Evolutionary conservation across 2,797 vertebrate genomes (phyloP), one percentile per base, ranked within the genome.

Genomic region (Cirrhinus molitorella): DNA sequence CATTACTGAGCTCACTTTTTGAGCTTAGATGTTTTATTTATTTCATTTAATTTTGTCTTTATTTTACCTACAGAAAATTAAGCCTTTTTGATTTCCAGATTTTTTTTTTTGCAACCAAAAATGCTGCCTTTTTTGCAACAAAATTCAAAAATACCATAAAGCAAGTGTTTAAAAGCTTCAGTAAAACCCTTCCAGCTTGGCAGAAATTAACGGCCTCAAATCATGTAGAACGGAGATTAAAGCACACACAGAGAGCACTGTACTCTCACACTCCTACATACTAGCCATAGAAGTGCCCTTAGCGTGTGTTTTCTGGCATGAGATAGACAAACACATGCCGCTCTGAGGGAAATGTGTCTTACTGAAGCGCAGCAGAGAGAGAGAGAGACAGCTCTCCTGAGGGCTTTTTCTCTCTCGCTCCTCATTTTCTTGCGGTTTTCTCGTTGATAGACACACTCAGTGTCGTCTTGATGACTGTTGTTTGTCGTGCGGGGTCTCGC

Each of bases 301-400:
- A 2, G 45, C 40, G 71, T 55, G 59, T 82, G 31, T 53, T 74
- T 73, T 74, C 59, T 34, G 59, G 57, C n/a, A 11, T 40, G 37
- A 72, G 57, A 74, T 51, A 59, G 53, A 57, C 23, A 45, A 40
- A 59, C 53, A 25, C 43, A 23, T 17, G 0, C 59, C 23, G 40
- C 70, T 73, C 21, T 17, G 14, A 73, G 57, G 55, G 25, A 72
- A 71, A 81, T 81, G 37, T 57, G 66, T 59, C 66, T 80, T 25
- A 71, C 37, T 71, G 79, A 71, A 59, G 40, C 19, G 28, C 57
- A 28, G 14, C 23, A 25, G 57, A 73, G 21, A 72, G 67, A 71
- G 67, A 71, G 80, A 47, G 78, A 79, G 59, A 31, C 13, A 5
- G 21, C 49, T 55, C 34, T 21, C 51, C 66, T 40, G 13, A 70